These are phyloP conservation scores for Copidosoma floridanum DNA, from an alignment of 1,140 invertebrate genomes.

Conservation along the genomic window DNA sequence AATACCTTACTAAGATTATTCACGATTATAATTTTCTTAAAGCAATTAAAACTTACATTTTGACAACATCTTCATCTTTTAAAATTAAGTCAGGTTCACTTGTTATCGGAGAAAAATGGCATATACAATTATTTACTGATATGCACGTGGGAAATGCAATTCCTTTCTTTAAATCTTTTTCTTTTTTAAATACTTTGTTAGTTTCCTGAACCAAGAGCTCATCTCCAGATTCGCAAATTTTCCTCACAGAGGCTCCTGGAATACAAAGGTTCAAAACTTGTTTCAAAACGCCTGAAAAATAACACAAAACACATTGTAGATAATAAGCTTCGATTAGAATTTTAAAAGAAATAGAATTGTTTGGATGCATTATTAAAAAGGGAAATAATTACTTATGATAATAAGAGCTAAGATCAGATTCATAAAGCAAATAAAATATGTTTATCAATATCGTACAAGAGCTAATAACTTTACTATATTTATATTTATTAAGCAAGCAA, in stretches of 20 bases:
- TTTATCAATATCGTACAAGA: no score
- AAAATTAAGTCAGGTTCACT: constrained; percentile 87
- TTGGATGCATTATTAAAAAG: no score
- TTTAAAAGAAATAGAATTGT: no score
- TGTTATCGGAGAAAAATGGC: constrained; percentile 94
- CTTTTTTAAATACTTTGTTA: constrained; percentile 95
- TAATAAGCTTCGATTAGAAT: no score
- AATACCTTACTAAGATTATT: no score
- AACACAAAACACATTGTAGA: no score
- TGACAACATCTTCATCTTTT: constrained; percentile 93
- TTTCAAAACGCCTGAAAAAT: constrained; percentile 78
- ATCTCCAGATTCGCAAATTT: constrained; percentile 93
- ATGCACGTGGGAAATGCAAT: constrained; percentile 99
- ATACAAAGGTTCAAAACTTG: constrained; percentile 86
- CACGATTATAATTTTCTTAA: background rate
- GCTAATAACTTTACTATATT: no score
- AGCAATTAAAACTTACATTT: constrained; percentile 98
- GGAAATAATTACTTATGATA: no score
- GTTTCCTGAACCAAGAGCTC: constrained; percentile 87
- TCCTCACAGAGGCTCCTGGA: constrained; percentile 81
- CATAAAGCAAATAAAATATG: no score
- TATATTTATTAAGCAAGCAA: no score
- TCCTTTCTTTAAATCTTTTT: constrained; percentile 97
- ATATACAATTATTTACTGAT: constrained; percentile 98
- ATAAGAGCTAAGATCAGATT: no score